phyloP scores from a whole-genome alignment of 1,140 invertebrate genomes.

The Drosophila kohkoa region DNA sequence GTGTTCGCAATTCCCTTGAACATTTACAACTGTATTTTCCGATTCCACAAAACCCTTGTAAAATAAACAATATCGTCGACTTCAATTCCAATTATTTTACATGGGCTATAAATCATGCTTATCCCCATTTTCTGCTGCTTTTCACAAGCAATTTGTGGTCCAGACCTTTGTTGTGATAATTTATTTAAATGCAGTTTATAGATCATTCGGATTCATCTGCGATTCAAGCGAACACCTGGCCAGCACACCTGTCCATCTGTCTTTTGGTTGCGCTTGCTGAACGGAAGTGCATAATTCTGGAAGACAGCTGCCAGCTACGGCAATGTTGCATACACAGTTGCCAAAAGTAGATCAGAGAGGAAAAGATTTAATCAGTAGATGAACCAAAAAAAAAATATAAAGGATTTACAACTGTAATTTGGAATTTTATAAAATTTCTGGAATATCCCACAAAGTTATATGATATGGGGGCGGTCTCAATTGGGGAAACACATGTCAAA shows the following conservation, averaged over 20 bases:
- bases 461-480: constrained; percentile 21
- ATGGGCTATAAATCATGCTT: background rate
- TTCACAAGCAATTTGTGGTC: constrained; percentile 1
- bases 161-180: constrained; percentile 63
- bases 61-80: background rate
- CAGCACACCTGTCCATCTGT: background rate
- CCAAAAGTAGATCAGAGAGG: constrained; percentile 16
- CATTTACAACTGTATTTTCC: too few species aligned
- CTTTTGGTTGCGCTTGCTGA: constrained; percentile 22
- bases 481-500: constrained; percentile 67
- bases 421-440: background rate
- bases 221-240: constrained; percentile 52
- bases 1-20: too few species aligned
- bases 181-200: constrained; percentile 78
- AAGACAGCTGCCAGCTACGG: constrained; percentile 37
- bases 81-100: background rate
- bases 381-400: background rate
- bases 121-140: constrained; percentile 1
- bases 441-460: constrained; percentile 18
- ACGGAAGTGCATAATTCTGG: constrained; percentile 55
- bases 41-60: background rate
- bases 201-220: constrained; percentile 37
- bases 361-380: constrained; percentile 15
- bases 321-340: constrained; percentile 6
- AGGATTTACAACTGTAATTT: constrained; percentile 14